A percentile compares a stretch with the other conserved stretches of the same genome.
Evolutionary conservation across 1,140 invertebrate genomes (phyloP).

Genomic region (Drosophila parvula): DNA sequence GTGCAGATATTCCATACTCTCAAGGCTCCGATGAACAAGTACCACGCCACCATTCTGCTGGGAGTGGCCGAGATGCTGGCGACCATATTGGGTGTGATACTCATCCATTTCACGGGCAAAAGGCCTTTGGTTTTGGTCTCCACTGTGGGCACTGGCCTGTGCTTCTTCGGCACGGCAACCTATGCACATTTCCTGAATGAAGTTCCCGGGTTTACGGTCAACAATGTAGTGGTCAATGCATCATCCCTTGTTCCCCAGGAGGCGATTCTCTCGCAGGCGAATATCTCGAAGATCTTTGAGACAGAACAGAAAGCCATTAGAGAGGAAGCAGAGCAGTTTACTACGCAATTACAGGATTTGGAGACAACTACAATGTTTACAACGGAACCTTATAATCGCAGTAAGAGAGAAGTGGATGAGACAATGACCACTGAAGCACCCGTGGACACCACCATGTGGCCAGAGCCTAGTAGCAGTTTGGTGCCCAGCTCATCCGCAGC

Average conservation of each 20-base stretch:
- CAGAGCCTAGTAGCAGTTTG: conserved; percentile 15
- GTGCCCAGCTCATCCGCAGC: neutral
- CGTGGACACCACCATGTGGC: conserved; percentile 45
- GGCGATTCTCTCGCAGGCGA: conserved; percentile 71
- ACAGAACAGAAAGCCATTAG: conserved; percentile 47
- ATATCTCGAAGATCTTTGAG: conserved; percentile 77
- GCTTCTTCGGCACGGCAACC: conserved; percentile 85
- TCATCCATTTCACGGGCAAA: conserved; percentile 90
- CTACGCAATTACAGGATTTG: conserved; percentile 46
- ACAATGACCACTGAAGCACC: conserved; percentile 34
- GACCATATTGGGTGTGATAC: conserved; percentile 86
- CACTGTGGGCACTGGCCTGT: conserved; percentile 86
- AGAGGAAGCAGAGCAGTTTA: conserved; percentile 37
- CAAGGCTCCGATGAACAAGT: conserved; percentile 89
- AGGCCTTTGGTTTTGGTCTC: conserved; percentile 88
- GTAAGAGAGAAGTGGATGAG: conserved; percentile 37
- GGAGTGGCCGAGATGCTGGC: conserved; percentile 89
- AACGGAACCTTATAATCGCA: conserved; percentile 45
- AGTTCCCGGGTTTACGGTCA: conserved; percentile 74
- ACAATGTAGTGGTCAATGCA: conserved; percentile 81
- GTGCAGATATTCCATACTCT: conserved; percentile 89
- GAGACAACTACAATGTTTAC: conserved; percentile 63
- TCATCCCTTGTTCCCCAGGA: conserved; percentile 70
- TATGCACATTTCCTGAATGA: conserved; percentile 76
- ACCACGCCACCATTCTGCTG: conserved; percentile 89